Base-by-base conservation (phyloP, 1,140 invertebrate species). In the Drosophila ficusphila region DNA sequence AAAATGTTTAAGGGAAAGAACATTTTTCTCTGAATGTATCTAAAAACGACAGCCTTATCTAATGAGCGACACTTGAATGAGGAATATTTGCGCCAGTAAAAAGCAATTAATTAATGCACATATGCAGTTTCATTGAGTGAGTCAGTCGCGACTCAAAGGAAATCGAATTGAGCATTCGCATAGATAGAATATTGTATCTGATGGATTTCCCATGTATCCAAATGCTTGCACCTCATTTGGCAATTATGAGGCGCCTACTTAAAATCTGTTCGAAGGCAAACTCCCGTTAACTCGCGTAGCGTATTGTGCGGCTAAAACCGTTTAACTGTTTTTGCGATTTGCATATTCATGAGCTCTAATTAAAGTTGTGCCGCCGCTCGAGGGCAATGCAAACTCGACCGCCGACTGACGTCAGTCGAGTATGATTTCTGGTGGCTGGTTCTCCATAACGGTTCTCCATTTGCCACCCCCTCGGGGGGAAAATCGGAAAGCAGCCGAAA, bases 191-290 rank as follows among this genome's bases (percentile, higher is more conserved):
- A 42, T 67, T 82, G 42, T 44, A 78, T 57, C 53, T 60, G 47
- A 88, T 86, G 62, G 81, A 56, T 62, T 82, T 88, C 60, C 69
- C 82, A 58, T 86, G 77, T 85, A 67, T 21, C 39, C 42, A 39
- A 44, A 52, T 51, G 23, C 31, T 31, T 21, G 65, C 52, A 58
- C 68, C 49, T 74, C 34, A 48, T 54, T n/a, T 48, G 39, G 47
- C 49, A 54, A 49, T 73, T 73, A 71, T 72, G 46, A 33, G 53
- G 14, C 29, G 53, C 23, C 27, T 23, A 29, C 14, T 11, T 25
- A n/a, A 36, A 39, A 47, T 47, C 41, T 19, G 51, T 62, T 64
- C 16, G 47, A 60, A 49, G 48, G 34, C 42, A 18, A 12, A 67
- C 11, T 76, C 16, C 72, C 56, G 67, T 76, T 85, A 54, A 34